Evolutionary conservation across 2,113 vertebrate species (phyloP), one percentile per base, ranked within the genome.

Genomic region (Rhinolophus ferrumequinum): DNA sequence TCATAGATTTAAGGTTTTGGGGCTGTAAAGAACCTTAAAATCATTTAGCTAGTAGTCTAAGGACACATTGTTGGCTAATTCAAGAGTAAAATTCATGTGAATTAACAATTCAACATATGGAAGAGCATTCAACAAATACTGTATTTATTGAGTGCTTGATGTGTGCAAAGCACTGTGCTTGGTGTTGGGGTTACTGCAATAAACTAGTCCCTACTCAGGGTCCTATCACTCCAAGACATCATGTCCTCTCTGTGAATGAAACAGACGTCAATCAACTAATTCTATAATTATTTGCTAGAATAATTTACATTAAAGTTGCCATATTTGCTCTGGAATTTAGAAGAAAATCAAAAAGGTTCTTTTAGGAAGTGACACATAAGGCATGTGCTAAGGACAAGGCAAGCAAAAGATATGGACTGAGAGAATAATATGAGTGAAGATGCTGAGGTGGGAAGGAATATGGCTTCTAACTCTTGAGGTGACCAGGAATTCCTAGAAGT

Each of bases 31-130:
- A 93, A 79, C 33, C 26, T 75, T 50, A 52, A 66, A 72, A 82
- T 88, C 66, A 86, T 21, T 90, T 88, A 85, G 30, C 22, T 81
- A 30, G 33, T 44, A 95, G 66, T 15, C 14, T 81, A 76, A 81
- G 12, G 24, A 89, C 28, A 58, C 30, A 67, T 19, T 86, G 11
- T 88, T 75, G 21, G 3, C 4, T 33, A 93, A 19, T 75, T 22
- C n/a, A 85, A 93, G 62, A 94, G 84, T 89, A 92, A 75, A 77
- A 92, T 21, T 72, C 33, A 66, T 58, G 18, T 76, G 60, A 96
- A 80, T 52, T 76, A 50, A 60, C 8, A 18, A 44, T 75, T 90
- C 18, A 66, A n/a, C n/a, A 41, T 86, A 73, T 8, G 33, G 76
- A 92, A 87, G 38, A 86, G 19, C 35, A 81, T 76, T 64, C 33